These are phyloP conservation scores for Ptychoptera contaminata DNA, from an alignment of 2,888 invertebrate species.

Conservation along the genomic window DNA sequence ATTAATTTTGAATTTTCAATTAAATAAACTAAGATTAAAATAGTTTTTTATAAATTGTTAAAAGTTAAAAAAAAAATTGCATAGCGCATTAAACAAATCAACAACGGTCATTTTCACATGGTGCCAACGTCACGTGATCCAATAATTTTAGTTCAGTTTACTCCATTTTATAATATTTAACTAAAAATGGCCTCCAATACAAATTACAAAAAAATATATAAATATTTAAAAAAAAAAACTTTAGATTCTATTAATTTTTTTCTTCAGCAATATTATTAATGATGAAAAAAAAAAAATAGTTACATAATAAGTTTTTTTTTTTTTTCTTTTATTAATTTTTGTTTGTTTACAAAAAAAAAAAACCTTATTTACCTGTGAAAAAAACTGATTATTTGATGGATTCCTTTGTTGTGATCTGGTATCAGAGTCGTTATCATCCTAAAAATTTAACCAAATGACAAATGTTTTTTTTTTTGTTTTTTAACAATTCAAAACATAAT, in stretches of 20 bases:
- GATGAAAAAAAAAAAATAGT: too few species aligned
- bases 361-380: constrained; percentile 47
- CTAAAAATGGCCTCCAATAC: not conserved
- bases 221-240: not conserved
- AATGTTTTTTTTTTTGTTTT: not conserved
- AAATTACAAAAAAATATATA: not conserved
- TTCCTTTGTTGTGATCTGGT: constrained; percentile 40
- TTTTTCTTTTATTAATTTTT: too few species aligned
- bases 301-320: too few species aligned
- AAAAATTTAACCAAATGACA: constrained; percentile 18
- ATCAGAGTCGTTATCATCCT: constrained; percentile 75
- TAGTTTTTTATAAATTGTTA: not conserved
- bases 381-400: constrained; percentile 47
- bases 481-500: not conserved
- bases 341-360: too few species aligned
- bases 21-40: not conserved
- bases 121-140: too few species aligned
- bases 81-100: not conserved
- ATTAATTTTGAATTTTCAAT: constrained; percentile 1
- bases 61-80: not conserved
- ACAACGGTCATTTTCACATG: not conserved
- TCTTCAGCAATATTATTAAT: not conserved
- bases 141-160: constrained; percentile 1
- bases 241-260: too few species aligned
- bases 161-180: constrained; percentile 3